These are phyloP conservation scores for Lepetodrilus schrolli DNA, from an alignment of 2,888 invertebrate species.

Conservation along the genomic window DNA sequence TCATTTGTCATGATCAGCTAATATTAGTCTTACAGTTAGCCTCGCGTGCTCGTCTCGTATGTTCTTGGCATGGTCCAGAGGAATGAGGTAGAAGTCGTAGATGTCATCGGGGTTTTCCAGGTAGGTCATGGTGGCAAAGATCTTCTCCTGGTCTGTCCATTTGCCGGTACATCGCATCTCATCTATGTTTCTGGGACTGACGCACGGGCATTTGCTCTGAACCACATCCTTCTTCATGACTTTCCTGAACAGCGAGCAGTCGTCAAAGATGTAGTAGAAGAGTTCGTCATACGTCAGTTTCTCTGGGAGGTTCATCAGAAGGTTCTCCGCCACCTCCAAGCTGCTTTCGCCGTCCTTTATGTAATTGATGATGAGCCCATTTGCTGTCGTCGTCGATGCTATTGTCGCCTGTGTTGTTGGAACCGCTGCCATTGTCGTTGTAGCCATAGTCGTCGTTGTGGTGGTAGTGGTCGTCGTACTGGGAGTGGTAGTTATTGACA, in stretches of 20 bases:
- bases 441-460: constrained; percentile 35
- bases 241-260: constrained; percentile 45
- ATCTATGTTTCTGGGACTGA: constrained; percentile 40
- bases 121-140: constrained; percentile 44
- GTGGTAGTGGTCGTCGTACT: constrained; percentile 24
- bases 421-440: constrained; percentile 28
- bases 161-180: constrained; percentile 45
- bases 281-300: constrained; percentile 44
- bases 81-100: constrained; percentile 43
- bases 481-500: constrained; percentile 35
- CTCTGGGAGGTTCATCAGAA: constrained; percentile 37
- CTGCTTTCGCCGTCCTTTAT: constrained; percentile 37
- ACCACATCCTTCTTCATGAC: constrained; percentile 41
- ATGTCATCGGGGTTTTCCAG: constrained; percentile 47
- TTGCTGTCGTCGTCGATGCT: constrained; percentile 35
- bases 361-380: constrained; percentile 25
- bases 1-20: no score
- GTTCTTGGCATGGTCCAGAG: constrained; percentile 36
- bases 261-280: constrained; percentile 43
- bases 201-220: constrained; percentile 40
- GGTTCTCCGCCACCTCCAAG: constrained; percentile 32
- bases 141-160: constrained; percentile 41
- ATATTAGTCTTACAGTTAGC: constrained; percentile 43
- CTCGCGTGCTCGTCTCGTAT: constrained; percentile 38
- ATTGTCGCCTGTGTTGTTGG: constrained; percentile 35